Percentiles rank a stretch among this genome's conserved stretches.
Conservation (phyloP, 1,140 invertebrate genomes). For the Brachionus asplanchnoidis region DNA sequence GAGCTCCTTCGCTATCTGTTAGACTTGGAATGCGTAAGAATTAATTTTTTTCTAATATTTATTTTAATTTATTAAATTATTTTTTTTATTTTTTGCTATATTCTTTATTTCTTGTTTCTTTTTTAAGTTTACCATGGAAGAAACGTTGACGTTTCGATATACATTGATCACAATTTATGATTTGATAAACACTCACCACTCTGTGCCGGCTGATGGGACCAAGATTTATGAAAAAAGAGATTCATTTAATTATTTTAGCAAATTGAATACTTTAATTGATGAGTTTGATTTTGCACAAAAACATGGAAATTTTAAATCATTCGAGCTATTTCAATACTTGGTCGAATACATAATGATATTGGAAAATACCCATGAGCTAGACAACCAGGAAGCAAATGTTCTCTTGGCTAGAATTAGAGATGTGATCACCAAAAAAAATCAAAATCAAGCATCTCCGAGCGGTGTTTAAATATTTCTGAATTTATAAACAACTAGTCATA, state of each 20-base stretch:
- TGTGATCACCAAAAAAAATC: background rate
- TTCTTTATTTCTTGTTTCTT: background rate
- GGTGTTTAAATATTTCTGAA: background rate
- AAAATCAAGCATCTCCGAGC: background rate
- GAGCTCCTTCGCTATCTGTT: background rate
- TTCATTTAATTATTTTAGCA: background rate
- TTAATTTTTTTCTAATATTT: background rate
- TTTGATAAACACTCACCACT: background rate
- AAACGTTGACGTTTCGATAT: background rate
- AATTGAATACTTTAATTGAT: conserved; percentile 18
- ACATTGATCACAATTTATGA: conserved; percentile 5
- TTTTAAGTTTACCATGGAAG: background rate
- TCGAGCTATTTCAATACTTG: background rate
- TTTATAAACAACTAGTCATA: background rate
- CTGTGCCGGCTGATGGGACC: background rate
- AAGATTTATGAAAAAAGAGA: background rate
- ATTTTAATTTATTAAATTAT: background rate
- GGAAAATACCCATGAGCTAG: background rate
- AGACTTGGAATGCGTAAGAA: conserved; percentile 10
- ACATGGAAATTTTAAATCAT: background rate
- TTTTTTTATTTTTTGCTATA: background rate
- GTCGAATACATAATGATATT: background rate
- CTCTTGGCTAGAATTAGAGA: background rate
- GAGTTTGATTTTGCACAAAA: background rate
- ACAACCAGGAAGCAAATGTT: background rate